Evolutionary conservation across 2,113 vertebrate genomes (phyloP), one percentile per base, ranked within the genome.

Genomic region (Peromyscus californicus): DNA sequence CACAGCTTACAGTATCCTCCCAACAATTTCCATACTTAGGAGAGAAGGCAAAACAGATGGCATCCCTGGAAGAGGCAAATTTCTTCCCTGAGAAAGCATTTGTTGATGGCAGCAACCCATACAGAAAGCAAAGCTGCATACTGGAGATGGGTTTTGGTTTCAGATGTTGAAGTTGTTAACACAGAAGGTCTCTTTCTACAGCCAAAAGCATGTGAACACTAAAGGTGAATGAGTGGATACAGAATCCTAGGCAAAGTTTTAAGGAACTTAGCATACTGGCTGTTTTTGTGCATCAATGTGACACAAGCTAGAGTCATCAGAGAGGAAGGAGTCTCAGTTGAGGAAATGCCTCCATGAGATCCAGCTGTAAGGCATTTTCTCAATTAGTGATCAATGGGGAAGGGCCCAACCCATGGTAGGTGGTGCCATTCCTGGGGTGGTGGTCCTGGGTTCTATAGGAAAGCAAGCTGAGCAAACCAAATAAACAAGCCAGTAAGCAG

Each of bases 1-100:
- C 90, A 97, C 69, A 95, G 69, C 74, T 97, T 85, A 67, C 16
- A 85, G 26, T 21, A 65, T 65, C 26, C 5, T 85, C 24, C 22
- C 57, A 63, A 85, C 15, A 85, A 65, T 45, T 45, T 5, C 15
- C 39, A 65, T n/a, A 65, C 7, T 45, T 24, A 19, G n/a, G 59
- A 31, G 61, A 45, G 39, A 85, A 85, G 39, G 7, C 39, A 65
- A 42, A 65, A 65, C 59, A 65, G 59, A 65, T 45, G 39, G 13
- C 31, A 6, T 29, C 82, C 17, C 39, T 85, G n/a, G 2, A 45
- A 8, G 83, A 65, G 3, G 1, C 61, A 45, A 45, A 15, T 85
- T 63, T 45, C 7, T 4, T 24, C 3, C 7, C 7, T 45, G 16
- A 26, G 61, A 42, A 85, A 85, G 26, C 83, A 85, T 63, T 65